Conservation (phyloP, 2,888 invertebrate species). For the Agrochola circellaris region DNA sequence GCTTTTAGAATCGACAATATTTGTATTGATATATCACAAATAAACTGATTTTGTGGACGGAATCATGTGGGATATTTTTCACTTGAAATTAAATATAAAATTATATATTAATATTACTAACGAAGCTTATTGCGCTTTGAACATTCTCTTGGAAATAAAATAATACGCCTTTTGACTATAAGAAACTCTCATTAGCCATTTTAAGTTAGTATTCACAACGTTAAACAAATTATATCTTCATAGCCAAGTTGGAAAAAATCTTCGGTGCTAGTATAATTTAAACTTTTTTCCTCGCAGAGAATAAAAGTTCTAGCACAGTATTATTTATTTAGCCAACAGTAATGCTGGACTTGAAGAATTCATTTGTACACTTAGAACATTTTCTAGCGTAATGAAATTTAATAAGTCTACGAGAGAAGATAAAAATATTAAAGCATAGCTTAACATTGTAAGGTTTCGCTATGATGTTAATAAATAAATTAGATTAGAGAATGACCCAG, state of each 20-base stretch:
- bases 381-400: slow-evolving; percentile 41
- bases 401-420: slow-evolving; percentile 28
- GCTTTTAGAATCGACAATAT: slow-evolving; percentile 27
- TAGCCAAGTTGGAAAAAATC: slow-evolving; percentile 55
- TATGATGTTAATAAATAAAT: background rate
- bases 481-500: background rate
- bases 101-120: slow-evolving; percentile 5
- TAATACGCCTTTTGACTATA: slow-evolving; percentile 40
- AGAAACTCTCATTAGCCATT: slow-evolving; percentile 56
- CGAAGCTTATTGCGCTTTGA: slow-evolving; percentile 24
- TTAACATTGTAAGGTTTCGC: background rate
- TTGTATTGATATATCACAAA: slow-evolving; percentile 6
- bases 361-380: slow-evolving; percentile 48
- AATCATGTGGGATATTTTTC: background rate
- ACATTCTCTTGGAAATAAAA: slow-evolving; percentile 31
- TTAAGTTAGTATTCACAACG: slow-evolving; percentile 61
- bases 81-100: background rate
- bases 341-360: slow-evolving; percentile 52
- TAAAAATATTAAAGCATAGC: slow-evolving; percentile 18
- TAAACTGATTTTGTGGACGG: background rate
- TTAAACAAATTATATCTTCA: slow-evolving; percentile 62
- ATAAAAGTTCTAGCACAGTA: slow-evolving; percentile 55
- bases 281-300: slow-evolving; percentile 52
- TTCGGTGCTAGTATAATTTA: slow-evolving; percentile 51
- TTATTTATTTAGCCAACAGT: slow-evolving; percentile 61